Evolutionary conservation across 1,140 invertebrate genomes (phyloP), one percentile per base, ranked within the genome.

Genomic region (Zaprionus taronus): DNA sequence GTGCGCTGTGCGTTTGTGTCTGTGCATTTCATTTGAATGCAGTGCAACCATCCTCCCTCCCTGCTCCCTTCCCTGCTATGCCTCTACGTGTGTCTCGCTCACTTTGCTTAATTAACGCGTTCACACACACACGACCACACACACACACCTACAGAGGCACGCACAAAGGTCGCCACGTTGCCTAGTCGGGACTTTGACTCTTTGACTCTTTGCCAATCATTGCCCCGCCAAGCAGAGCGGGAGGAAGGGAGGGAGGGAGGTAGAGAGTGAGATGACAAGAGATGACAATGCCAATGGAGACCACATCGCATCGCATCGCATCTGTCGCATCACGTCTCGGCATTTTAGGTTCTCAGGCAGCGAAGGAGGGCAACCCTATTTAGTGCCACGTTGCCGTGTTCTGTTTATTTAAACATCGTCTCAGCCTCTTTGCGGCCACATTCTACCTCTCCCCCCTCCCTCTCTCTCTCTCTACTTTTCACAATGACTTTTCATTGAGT

Each of bases 41-140:
- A 72, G 65, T 38, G 20, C 34, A 36, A 34, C 72, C 63, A n/a
- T 47, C 47, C 64, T 24, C 72, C 24, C 38, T 51, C 66, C 34
- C 61, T 17, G 34, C 56, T 62, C 26, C 62, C 53, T 31, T 24
- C 69, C 69, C 53, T 26, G 6, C 38, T 53, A 53, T 41, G 47
- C 36, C 14, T 47, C 34, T 36, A 90, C 85, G 85, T 90, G 85
- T 71, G 79, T 85, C 85, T 81, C 85, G 82, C 85, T 90, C 85
- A 85, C 81, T 90, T 90, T 90, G 85, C 85, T 90, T 90, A 90
- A 90, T 90, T 90, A 90, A 90, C 85, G 82, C 81, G 76, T 75
- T 69, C 76, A 79, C 75, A 75, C 61, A 82, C 34, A 26, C 44
- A 47, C 49, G n/a, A n/a, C n/a, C n/a, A n/a, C n/a, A 20, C 11